A percentile compares a stretch with the other conserved stretches of the same genome.
These are phyloP conservation scores for Limnephilus marmoratus DNA, from an alignment of 2,888 invertebrate genomes.

Conservation along the genomic window DNA sequence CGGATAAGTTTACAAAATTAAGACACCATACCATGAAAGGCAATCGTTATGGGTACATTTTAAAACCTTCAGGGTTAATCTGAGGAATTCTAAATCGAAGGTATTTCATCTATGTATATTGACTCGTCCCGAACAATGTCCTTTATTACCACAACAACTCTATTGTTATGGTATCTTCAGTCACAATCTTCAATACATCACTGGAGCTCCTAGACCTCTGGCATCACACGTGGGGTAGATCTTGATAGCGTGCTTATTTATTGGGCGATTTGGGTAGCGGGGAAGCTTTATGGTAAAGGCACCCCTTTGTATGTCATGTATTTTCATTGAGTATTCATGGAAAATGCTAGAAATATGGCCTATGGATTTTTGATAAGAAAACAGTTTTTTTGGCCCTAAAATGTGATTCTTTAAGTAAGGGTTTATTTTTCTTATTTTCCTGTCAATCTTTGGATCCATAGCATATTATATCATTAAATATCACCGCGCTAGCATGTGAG, in stretches of 20 bases:
- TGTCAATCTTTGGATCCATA: no score
- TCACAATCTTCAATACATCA: conserved; percentile 33
- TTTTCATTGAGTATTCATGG: conserved; percentile 15
- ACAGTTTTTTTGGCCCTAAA: background rate
- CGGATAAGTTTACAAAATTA: background rate
- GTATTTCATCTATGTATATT: background rate
- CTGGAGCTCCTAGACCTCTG: background rate
- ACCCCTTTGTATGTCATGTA: background rate
- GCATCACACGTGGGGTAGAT: background rate
- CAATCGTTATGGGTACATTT: background rate
- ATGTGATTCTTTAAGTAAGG: background rate
- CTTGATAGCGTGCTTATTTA: background rate
- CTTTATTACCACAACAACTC: conserved; percentile 21
- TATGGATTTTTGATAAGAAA: background rate
- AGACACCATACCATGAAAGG: background rate
- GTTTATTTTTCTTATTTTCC: background rate
- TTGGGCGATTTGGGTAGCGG: background rate
- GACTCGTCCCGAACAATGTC: background rate
- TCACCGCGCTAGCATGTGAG: no score
- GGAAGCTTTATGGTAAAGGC: background rate
- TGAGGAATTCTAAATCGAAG: background rate
- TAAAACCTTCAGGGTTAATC: background rate
- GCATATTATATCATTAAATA: no score
- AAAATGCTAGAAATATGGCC: background rate
- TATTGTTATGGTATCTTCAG: conserved; percentile 23